phyloP scores from a whole-genome alignment of 2,888 invertebrate species.

The Sphaeridia pumilis region DNA sequence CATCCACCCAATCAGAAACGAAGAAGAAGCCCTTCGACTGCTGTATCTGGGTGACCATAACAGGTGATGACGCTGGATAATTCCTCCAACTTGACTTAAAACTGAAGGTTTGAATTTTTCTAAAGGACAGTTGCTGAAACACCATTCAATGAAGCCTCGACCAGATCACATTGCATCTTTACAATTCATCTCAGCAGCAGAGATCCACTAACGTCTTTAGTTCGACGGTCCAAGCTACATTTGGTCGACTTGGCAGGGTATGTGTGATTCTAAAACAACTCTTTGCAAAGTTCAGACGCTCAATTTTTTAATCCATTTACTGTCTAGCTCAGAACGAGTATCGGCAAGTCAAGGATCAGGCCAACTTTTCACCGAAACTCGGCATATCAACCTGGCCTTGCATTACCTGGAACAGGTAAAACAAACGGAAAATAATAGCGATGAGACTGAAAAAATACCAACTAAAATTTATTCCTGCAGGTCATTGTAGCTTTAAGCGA shows the following conservation, averaged over 20 bases:
- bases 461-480: no score
- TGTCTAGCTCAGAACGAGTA: constrained; percentile 44
- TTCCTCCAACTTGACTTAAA: no score
- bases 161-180: constrained; percentile 48
- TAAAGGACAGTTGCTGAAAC: constrained; percentile 46
- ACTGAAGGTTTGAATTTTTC: no score
- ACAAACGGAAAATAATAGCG: no score
- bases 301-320: not conserved
- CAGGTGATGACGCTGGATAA: no score
- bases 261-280: no score
- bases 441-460: no score
- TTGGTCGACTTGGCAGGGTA: constrained; percentile 48
- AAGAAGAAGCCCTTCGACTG: constrained; percentile 45
- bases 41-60: constrained; percentile 45
- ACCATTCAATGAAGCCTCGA: constrained; percentile 47
- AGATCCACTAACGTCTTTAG: constrained; percentile 38
- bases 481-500: constrained; percentile 40
- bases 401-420: constrained; percentile 48
- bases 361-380: constrained; percentile 44
- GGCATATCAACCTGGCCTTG: constrained; percentile 47
- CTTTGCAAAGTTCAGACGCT: not conserved
- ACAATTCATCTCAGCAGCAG: constrained; percentile 44
- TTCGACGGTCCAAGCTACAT: constrained; percentile 45
- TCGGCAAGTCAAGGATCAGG: constrained; percentile 44
- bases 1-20: constrained; percentile 42